A percentile compares a stretch with the other conserved stretches of the same genome.
Conservation (phyloP, 2,888 invertebrate species). For the Corbicula japonica region DNA sequence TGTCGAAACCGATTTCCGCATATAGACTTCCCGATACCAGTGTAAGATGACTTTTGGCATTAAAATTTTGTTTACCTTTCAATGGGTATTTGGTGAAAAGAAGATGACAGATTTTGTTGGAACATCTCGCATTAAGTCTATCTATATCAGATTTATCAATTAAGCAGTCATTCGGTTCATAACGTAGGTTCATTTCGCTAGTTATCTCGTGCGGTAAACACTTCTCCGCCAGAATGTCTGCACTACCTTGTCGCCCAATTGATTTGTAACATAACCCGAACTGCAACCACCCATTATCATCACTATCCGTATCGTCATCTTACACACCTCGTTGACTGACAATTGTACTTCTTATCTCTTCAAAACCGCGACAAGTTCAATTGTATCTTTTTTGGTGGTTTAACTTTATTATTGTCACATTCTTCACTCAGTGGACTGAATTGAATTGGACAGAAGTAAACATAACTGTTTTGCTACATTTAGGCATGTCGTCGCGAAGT, state of each 20-base stretch:
- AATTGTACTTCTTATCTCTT: conserved; percentile 38
- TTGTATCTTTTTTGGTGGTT: conserved; percentile 47
- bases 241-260: conserved; percentile 23
- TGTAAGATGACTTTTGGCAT: no score
- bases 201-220: conserved; percentile 36
- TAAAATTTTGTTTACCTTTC: no score
- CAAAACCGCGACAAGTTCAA: conserved; percentile 49
- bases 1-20: no score
- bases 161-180: conserved; percentile 9
- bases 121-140: background rate
- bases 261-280: conserved; percentile 30
- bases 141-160: background rate
- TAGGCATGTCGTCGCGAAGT: conserved; percentile 24
- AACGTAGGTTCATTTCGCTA: conserved; percentile 23
- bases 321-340: conserved; percentile 39
- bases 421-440: conserved; percentile 28
- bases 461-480: conserved; percentile 26
- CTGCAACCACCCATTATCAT: conserved; percentile 33
- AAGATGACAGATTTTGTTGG: no score
- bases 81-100: no score
- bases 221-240: conserved; percentile 49
- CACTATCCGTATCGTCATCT: conserved; percentile 29
- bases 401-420: conserved; percentile 40
- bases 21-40: no score
- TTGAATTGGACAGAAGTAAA: conserved; percentile 35